phyloP scores from a whole-genome alignment of 2,888 invertebrate species.

The Lasioglossum pauxillum region DNA sequence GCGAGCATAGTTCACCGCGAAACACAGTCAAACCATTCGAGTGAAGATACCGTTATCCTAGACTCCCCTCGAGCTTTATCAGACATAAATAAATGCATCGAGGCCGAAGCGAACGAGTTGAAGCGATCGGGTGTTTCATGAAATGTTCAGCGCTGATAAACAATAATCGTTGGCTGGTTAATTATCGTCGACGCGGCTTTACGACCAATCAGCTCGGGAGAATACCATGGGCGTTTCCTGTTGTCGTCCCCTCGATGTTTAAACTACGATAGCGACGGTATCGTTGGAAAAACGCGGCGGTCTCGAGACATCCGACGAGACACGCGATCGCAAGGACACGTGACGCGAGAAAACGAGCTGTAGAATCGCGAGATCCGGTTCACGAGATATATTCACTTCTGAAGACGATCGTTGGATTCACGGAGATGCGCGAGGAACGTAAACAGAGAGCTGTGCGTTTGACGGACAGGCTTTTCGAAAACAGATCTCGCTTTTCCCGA shows the following conservation, averaged over 20 bases:
- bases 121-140: not conserved
- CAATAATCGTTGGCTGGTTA: constrained; percentile 14
- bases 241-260: not conserved
- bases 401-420: not conserved
- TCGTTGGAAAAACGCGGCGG: constrained; percentile 4
- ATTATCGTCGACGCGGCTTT: not conserved
- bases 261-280: not conserved
- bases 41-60: not conserved
- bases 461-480: not conserved
- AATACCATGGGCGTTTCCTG: constrained; percentile 20
- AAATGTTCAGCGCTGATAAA: constrained; percentile 36
- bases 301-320: not conserved
- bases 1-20: not conserved
- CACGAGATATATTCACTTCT: not conserved
- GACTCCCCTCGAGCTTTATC: not conserved
- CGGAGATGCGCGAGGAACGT: not conserved
- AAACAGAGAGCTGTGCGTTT: not conserved
- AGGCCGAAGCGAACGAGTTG: not conserved
- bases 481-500: not conserved
- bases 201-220: not conserved
- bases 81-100: constrained; percentile 1
- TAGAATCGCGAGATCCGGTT: not conserved
- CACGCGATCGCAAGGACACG: constrained; percentile 19
- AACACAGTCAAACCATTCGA: not conserved
- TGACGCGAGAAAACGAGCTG: not conserved